Conservation (phyloP, 2,113 vertebrate genomes). For the Alethe castanea region DNA sequence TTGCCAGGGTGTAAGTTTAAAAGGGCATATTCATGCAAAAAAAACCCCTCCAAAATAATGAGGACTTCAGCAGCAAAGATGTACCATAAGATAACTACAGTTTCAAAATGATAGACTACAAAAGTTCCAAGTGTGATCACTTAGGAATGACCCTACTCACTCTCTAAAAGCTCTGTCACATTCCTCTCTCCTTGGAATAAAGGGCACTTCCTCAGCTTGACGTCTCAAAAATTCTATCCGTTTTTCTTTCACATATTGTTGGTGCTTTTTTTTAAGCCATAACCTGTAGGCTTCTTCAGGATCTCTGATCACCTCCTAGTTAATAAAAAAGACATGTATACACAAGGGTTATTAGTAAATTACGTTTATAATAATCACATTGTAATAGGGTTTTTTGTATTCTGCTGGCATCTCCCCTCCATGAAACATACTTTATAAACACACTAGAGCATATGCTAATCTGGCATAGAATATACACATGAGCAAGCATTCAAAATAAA, state of each 20-base stretch:
- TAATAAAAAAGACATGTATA: not conserved
- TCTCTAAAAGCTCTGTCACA: slow-evolving; percentile 88
- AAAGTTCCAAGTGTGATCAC: not conserved
- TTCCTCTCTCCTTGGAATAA: slow-evolving; percentile 80
- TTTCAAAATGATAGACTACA: not conserved
- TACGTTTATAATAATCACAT: not conserved
- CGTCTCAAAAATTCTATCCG: slow-evolving; percentile 82
- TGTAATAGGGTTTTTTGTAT: not conserved
- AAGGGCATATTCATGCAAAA: not conserved
- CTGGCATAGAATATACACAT: not conserved
- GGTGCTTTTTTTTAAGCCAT: slow-evolving; percentile 92
- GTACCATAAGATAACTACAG: not conserved
- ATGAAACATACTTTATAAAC: not conserved
- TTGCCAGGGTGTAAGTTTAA: not conserved
- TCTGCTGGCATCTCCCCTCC: not conserved
- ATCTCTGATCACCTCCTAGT: slow-evolving; percentile 79
- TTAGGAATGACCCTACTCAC: slow-evolving; percentile 72
- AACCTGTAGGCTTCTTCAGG: slow-evolving; percentile 82
- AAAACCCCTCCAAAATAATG: not conserved
- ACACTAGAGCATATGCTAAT: not conserved
- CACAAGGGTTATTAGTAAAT: not conserved
- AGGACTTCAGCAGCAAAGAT: not conserved
- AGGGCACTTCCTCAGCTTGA: slow-evolving; percentile 78
- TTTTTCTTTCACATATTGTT: slow-evolving; percentile 84
- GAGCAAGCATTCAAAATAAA: not conserved